Percentiles rank a stretch among this genome's conserved stretches.
phyloP scores from a whole-genome alignment of 1,140 invertebrate species.

The Pseudomyrmex sp. region DNA sequence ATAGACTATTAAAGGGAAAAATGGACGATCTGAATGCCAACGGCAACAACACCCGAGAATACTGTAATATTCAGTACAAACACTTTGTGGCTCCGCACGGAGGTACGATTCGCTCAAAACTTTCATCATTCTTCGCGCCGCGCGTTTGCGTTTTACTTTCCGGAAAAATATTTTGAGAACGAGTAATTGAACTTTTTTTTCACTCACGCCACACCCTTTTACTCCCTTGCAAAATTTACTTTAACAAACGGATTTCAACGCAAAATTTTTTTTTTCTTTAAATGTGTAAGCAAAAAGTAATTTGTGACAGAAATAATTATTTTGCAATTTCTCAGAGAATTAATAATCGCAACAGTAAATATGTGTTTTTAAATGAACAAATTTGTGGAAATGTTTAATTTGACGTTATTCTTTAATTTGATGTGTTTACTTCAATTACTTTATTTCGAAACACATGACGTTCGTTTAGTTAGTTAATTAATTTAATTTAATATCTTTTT shows the following conservation, averaged over 20 bases:
- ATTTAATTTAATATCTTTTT: too few species aligned
- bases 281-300: not conserved
- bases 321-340: too few species aligned
- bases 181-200: not conserved
- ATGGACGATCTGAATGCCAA: slow-evolving; percentile 73
- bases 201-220: not conserved
- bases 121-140: slow-evolving; percentile 17
- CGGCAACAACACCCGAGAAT: slow-evolving; percentile 73
- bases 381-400: too few species aligned
- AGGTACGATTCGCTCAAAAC: slow-evolving; percentile 70
- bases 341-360: too few species aligned
- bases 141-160: not conserved
- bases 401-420: too few species aligned
- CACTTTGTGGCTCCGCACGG: slow-evolving; percentile 74
- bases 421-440: too few species aligned
- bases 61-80: slow-evolving; percentile 75
- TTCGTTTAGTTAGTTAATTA: too few species aligned
- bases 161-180: not conserved
- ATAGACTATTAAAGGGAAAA: slow-evolving; percentile 69
- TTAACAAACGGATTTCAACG: not conserved
- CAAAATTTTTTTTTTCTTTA: not conserved
- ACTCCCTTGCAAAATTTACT: not conserved
- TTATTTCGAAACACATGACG: too few species aligned
- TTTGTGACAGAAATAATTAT: not conserved
- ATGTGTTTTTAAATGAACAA: too few species aligned